Percentiles rank a stretch among this genome's conserved stretches.
phyloP scores from a whole-genome alignment of 2,888 invertebrate genomes.

The Nomada ferruginata region DNA sequence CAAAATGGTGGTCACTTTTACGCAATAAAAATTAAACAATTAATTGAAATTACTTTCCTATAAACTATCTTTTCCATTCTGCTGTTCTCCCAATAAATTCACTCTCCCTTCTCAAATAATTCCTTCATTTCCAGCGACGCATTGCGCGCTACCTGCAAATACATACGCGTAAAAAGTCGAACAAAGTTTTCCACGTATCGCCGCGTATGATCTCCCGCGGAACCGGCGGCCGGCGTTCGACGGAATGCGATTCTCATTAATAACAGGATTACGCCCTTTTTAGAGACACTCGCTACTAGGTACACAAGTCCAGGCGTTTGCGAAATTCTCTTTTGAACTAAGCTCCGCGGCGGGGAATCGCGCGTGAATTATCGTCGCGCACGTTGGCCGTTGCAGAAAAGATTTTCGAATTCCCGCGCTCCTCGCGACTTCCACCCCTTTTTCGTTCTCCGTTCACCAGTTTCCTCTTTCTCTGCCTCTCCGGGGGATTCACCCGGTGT shows the following conservation, averaged over 20 bases:
- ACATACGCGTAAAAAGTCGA: not conserved
- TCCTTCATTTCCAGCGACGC: not conserved
- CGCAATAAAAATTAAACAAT: too few species aligned
- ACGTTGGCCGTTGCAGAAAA: slow-evolving; percentile 44
- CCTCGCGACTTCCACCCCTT: slow-evolving; percentile 2
- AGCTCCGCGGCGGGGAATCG: slow-evolving; percentile 64
- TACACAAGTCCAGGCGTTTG: slow-evolving; percentile 35
- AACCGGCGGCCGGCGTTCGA: slow-evolving; percentile 30
- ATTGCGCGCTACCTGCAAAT: too few species aligned
- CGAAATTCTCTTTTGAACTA: slow-evolving; percentile 40
- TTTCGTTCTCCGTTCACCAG: not conserved
- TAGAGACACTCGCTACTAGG: slow-evolving; percentile 35
- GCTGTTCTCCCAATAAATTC: not conserved
- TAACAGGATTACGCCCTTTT: slow-evolving; percentile 68
- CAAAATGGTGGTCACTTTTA: too few species aligned
- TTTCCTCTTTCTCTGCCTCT: not conserved
- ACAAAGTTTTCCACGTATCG: slow-evolving; percentile 7
- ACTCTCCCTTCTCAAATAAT: not conserved
- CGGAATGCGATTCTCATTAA: slow-evolving; percentile 65
- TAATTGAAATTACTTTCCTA: not conserved
- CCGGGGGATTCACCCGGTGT: slow-evolving; percentile 48
- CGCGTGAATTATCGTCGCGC: slow-evolving; percentile 63
- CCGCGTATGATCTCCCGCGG: slow-evolving; percentile 42
- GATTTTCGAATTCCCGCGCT: slow-evolving; percentile 63
- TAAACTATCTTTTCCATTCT: not conserved